Evolutionary conservation across 1,140 invertebrate genomes (phyloP).

Genomic region (Drosophila tani): DNA sequence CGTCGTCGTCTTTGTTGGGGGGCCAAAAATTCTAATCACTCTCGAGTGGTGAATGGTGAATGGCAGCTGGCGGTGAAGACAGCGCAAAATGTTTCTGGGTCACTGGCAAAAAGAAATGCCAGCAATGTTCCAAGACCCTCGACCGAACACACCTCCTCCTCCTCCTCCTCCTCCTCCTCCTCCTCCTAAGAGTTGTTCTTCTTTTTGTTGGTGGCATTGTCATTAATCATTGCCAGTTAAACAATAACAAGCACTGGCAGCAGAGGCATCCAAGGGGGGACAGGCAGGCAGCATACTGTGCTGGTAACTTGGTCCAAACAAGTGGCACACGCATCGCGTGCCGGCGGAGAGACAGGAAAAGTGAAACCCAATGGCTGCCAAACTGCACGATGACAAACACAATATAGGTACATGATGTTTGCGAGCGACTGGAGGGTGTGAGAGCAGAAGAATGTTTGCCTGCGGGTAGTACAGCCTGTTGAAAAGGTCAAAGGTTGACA

Average conservation of each 20-base stretch:
- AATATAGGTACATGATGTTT: slow-evolving; percentile 41
- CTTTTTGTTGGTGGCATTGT: slow-evolving; percentile 46
- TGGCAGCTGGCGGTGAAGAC: slow-evolving; percentile 33
- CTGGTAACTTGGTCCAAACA: slow-evolving; percentile 53
- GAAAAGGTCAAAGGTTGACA: slow-evolving; percentile 71
- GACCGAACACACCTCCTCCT: slow-evolving; percentile 20
- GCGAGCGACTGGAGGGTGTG: background rate
- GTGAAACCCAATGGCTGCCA: slow-evolving; percentile 71
- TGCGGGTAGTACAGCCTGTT: slow-evolving; percentile 57
- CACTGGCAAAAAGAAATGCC: slow-evolving; percentile 69
- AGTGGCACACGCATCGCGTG: slow-evolving; percentile 58
- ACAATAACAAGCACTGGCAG: slow-evolving; percentile 61
- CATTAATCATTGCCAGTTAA: slow-evolving; percentile 80
- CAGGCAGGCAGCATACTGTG: slow-evolving; percentile 22
- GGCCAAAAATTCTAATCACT: slow-evolving; percentile 50
- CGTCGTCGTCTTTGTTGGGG: background rate
- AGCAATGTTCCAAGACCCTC: slow-evolving; percentile 50
- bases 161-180: background rate
- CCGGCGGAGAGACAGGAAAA: slow-evolving; percentile 43
- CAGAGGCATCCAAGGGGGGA: slow-evolving; percentile 23
- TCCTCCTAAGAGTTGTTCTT: background rate
- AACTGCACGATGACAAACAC: slow-evolving; percentile 58
- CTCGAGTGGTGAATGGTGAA: slow-evolving; percentile 36
- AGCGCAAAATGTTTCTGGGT: slow-evolving; percentile 63
- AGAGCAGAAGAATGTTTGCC: slow-evolving; percentile 24